Conservation (phyloP, 1,140 invertebrate genomes). For the Dendroctonus ponderosae region DNA sequence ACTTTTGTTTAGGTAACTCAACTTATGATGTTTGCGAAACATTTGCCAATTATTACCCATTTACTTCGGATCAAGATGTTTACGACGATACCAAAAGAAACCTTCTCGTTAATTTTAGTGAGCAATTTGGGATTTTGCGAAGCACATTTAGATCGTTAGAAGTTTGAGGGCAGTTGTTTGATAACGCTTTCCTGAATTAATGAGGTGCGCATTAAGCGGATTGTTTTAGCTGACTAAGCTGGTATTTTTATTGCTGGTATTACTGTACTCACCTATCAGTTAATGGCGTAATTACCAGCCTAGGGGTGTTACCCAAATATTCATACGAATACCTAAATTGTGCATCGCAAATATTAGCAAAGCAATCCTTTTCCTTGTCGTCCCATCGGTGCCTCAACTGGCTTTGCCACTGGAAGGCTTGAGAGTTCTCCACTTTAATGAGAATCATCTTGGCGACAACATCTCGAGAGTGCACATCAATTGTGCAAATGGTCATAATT, state of each 20-base stretch:
- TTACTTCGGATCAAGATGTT: background rate
- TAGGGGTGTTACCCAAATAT: constrained; percentile 79
- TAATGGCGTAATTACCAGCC: constrained; percentile 81
- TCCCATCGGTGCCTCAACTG: constrained; percentile 90
- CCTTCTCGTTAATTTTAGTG: too few species aligned
- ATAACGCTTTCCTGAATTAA: too few species aligned
- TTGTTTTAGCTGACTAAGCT: background rate
- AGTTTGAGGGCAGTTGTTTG: too few species aligned
- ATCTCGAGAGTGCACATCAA: constrained; percentile 88
- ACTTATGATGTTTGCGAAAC: too few species aligned
- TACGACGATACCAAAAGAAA: too few species aligned
- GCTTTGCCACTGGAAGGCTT: constrained; percentile 89
- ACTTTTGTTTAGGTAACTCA: too few species aligned
- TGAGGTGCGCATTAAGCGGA: too few species aligned
- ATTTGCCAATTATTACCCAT: background rate
- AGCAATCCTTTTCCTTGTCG: constrained; percentile 77
- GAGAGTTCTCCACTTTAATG: constrained; percentile 76
- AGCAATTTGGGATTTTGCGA: too few species aligned
- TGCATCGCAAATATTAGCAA: constrained; percentile 90
- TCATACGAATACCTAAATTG: constrained; percentile 78
- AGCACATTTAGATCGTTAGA: too few species aligned
- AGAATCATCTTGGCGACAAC: constrained; percentile 82
- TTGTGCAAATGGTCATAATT: constrained; percentile 94
- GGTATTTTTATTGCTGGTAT: background rate
- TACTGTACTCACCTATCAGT: constrained; percentile 62